Conservation (phyloP, 2,797 vertebrate genomes). For the Merluccius polli region DNA sequence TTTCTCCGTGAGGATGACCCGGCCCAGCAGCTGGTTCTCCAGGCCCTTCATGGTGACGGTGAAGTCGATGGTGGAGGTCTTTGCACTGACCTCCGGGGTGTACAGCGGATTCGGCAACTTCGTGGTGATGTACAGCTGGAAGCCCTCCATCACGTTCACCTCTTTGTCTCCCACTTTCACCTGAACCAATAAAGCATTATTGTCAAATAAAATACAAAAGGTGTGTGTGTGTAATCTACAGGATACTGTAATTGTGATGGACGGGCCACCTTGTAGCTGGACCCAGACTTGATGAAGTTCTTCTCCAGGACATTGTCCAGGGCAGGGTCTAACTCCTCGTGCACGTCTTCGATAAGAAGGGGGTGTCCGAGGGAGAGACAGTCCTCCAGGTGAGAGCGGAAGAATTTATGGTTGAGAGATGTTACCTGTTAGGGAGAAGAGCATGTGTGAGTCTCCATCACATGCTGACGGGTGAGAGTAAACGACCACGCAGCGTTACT, state of each 20-base stretch:
- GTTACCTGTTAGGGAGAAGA: conserved; percentile 72
- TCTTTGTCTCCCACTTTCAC: conserved; percentile 93
- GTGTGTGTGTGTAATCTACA: background rate
- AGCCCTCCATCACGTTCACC: conserved; percentile 81
- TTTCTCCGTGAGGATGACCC: conserved; percentile 88
- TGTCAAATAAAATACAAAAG: background rate
- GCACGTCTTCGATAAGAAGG: conserved; percentile 85
- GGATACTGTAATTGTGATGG: no score
- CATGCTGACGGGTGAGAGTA: background rate
- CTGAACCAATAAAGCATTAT: conserved; percentile 56
- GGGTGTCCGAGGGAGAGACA: conserved; percentile 85
- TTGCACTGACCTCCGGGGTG: conserved; percentile 88
- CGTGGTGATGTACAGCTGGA: conserved; percentile 87
- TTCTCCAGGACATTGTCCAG: conserved; percentile 87
- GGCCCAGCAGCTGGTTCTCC: conserved; percentile 87
- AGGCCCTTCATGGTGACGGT: conserved; percentile 89
- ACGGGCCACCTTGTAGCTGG: conserved; percentile 77
- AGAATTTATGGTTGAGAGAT: conserved; percentile 89
- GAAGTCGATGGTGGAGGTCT: conserved; percentile 88
- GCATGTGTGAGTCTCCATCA: no score
- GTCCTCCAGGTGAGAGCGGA: conserved; percentile 87
- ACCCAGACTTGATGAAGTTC: conserved; percentile 87
- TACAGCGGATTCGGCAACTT: conserved; percentile 87
- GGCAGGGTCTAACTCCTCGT: conserved; percentile 86
- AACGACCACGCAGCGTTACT: background rate